Conservation (phyloP, 2,888 invertebrate genomes). For the Erebia ligea region DNA sequence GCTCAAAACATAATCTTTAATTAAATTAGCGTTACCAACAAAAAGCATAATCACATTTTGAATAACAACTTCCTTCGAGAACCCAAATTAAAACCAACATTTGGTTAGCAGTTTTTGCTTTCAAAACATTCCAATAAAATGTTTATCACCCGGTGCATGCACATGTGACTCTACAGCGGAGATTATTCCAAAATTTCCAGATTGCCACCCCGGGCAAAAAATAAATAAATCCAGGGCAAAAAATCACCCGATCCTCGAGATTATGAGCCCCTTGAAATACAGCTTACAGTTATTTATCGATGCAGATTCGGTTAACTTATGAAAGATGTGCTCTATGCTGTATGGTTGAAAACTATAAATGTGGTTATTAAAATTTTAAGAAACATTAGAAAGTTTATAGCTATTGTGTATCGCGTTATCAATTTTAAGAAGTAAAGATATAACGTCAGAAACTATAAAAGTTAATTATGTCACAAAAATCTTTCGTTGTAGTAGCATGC, state of each 20-base stretch:
- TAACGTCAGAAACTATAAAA: neutral
- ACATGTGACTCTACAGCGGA: slow-evolving; percentile 77
- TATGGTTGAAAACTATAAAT: neutral
- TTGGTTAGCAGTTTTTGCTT: slow-evolving; percentile 78
- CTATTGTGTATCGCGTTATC: slow-evolving; percentile 4
- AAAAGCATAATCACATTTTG: slow-evolving; percentile 59
- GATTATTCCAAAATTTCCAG: slow-evolving; percentile 81
- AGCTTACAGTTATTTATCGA: slow-evolving; percentile 64
- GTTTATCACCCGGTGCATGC: slow-evolving; percentile 71
- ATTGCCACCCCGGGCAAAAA: slow-evolving; percentile 82
- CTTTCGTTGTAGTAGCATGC: neutral
- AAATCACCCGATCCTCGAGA: slow-evolving; percentile 74
- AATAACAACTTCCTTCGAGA: slow-evolving; percentile 76
- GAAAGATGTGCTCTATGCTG: slow-evolving; percentile 1
- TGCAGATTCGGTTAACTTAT: slow-evolving; percentile 30
- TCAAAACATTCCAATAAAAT: slow-evolving; percentile 80
- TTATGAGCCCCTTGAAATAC: slow-evolving; percentile 76
- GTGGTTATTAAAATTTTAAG: slow-evolving; percentile 13
- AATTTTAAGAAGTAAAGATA: neutral
- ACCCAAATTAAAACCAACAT: slow-evolving; percentile 74
- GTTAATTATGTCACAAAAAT: neutral
- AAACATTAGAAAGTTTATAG: neutral
- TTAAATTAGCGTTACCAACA: slow-evolving; percentile 39
- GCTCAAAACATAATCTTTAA: neutral
- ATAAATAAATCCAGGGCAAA: slow-evolving; percentile 81